Conservation (phyloP, 2,888 invertebrate species). For the Chaetoderma sp. region DNA sequence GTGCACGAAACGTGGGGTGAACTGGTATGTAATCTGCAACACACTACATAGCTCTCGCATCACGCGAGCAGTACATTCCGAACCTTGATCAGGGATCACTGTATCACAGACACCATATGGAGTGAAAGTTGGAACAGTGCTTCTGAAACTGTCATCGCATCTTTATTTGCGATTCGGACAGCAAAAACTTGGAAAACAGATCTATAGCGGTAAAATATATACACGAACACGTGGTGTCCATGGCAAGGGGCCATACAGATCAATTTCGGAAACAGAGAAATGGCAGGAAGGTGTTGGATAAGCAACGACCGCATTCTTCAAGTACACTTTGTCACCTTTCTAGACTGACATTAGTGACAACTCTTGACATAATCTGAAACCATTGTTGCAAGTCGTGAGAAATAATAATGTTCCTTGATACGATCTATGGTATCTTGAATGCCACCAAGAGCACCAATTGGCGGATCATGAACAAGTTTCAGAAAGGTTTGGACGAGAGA, state of each 20-base stretch:
- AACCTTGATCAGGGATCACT: slow-evolving; percentile 3
- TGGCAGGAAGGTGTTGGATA: background rate
- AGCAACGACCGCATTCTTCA: background rate
- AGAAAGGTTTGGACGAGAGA: background rate
- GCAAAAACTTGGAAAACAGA: background rate
- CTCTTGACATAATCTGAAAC: slow-evolving; percentile 8
- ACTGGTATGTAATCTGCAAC: no score
- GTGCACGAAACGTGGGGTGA: slow-evolving; percentile 3
- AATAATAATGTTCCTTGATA: slow-evolving; percentile 10
- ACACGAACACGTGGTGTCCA: background rate
- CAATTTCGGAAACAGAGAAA: background rate
- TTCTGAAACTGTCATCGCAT: background rate
- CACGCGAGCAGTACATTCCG: slow-evolving; percentile 5
- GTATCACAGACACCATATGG: background rate
- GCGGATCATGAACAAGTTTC: slow-evolving; percentile 5
- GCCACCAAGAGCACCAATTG: slow-evolving; percentile 13
- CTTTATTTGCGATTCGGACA: background rate
- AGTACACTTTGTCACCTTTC: slow-evolving; percentile 21
- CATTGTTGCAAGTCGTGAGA: background rate
- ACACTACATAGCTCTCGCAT: no score
- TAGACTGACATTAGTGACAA: slow-evolving; percentile 18
- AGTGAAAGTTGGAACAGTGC: slow-evolving; percentile 1
- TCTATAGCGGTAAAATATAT: background rate
- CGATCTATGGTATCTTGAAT: slow-evolving; percentile 13
- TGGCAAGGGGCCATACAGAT: background rate